phyloP scores from a whole-genome alignment of 2,113 vertebrate genomes.

The Eira barbara region DNA sequence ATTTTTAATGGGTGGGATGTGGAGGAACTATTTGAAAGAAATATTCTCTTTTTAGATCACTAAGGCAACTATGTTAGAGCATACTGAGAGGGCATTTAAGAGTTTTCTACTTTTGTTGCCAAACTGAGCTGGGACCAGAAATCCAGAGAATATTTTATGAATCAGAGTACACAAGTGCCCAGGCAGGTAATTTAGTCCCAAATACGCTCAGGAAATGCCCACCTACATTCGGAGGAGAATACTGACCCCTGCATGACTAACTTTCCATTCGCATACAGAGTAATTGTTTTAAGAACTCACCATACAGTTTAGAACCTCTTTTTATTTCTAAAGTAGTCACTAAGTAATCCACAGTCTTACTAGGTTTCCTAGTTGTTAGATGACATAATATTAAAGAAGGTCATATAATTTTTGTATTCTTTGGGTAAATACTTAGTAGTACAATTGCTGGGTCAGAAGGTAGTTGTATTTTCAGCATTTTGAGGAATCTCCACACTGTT shows the following conservation, averaged over 20 bases:
- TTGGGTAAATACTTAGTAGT: not conserved
- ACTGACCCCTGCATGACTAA: not conserved
- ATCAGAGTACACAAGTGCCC: not conserved
- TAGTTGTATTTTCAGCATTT: not conserved
- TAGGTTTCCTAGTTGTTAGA: not conserved
- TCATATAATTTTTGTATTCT: not conserved
- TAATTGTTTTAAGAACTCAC: not conserved
- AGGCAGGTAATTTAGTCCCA: not conserved
- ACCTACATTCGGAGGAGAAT: not conserved
- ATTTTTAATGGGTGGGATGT: not conserved
- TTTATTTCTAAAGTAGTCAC: not conserved
- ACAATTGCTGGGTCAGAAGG: not conserved
- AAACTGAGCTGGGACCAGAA: not conserved
- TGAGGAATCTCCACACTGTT: too few relatives aligned
- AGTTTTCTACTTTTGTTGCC: not conserved
- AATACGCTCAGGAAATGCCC: not conserved
- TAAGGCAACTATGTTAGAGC: not conserved
- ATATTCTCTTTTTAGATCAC: not conserved
- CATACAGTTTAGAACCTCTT: fast-evolving
- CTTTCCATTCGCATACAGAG: not conserved
- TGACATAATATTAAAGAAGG: not conserved
- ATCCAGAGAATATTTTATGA: not conserved
- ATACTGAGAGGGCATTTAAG: not conserved
- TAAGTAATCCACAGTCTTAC: not conserved
- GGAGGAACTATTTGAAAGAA: not conserved